Base-by-base conservation (phyloP, 92 coral and sea anemone genomes). In the Zoanthus solanderi region DNA sequence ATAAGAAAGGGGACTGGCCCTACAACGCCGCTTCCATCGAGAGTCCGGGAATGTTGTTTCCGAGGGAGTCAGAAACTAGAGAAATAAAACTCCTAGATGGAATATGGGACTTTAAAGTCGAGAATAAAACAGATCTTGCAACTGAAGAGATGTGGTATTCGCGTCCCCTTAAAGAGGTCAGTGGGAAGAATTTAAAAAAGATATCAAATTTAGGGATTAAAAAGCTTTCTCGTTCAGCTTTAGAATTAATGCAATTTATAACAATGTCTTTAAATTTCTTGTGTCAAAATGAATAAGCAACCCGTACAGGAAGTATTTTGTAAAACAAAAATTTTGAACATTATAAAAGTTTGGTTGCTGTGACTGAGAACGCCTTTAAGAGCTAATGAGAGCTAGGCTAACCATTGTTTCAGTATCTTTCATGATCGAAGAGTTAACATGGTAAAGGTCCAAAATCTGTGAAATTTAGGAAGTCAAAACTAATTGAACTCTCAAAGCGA, bases 11-110 rank as follows among this genome's bases (percentile, higher is more conserved):
- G 15, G 75, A 81, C 85, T 81, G 85, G 85, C 85, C 75, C 0
- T 66, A 42, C 28, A 46, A 46, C 42, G 58, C 85, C 0, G 46
- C 58, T 12, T 30, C 66, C 44, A 47, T 9, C 0, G 46, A 23
- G 7, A 71, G 66, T 23, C 69, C 85, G 54, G 97, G 95, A 72
- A 90, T 92, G 92, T 82, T 94, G 28, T 86, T 74, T 79, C 95
- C 97, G 72, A 90, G 94, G 42, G 98, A 95, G 74, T 92, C 98
- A 16, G 98, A 95, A 37, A 92, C 95, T 61, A 90, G 98, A 18
- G 94, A 95, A 82, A 88, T 88, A 52, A 95, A 95, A 76, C 44
- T 72, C 47, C 89, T 95, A 50, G 92, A 94, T 74, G 98, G 98
- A 13, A 90, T 95, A 87, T 95, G 98, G 98, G 88, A 79, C 71